Evolutionary conservation across 2,888 invertebrate genomes (phyloP), one percentile per base, ranked within the genome.

Genomic region (Prosapia bicincta): DNA sequence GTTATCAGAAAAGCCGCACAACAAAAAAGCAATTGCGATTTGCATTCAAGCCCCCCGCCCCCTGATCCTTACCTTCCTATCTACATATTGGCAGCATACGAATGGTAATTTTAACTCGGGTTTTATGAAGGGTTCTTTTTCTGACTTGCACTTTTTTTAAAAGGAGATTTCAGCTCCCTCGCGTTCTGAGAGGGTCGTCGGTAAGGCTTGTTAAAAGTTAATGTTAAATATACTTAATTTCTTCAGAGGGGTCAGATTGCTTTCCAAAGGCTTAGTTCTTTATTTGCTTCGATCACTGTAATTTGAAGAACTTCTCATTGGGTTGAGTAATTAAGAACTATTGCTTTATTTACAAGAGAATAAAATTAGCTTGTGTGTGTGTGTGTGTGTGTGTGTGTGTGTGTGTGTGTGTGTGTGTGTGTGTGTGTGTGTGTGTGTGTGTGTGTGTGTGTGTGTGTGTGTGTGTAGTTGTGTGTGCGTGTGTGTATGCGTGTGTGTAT

Each of bases 71-170:
- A 54, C 54, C 54, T 54, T 54, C 38, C 54, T 30, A 73, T 73
- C 73, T 73, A 54, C 73, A 73, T 73, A 73, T 73, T 32, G 73
- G 32, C 73, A 30, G 78, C 78, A 78, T 78, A 77, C 75, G 77
- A 79, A 79, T 78, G 78, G 78, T 78, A 79, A 79, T 79, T 78
- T 77, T 71, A 78, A 78, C 77, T 77, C 69, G 78, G 74, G 76
- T 79, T 71, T 78, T 77, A 73, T 73, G 73, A 73, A 68, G 68
- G 73, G 73, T 73, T 73, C 73, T 73, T 73, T 73, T 68, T 23
- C 73, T 73, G 73, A 67, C 73, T 73, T 54, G 54, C 54, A 54
- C 3, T 54, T 54, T 73, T 73, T 73, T 68, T 38, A 67, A 67
- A 73, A 73, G 73, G 68, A 67, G 54, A 68, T 73, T 73, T 67